A percentile compares a stretch with the other conserved stretches of the same genome.
These are phyloP conservation scores for Dolomedes plantarius DNA, from an alignment of 2,888 invertebrate genomes.

Conservation along the genomic window DNA sequence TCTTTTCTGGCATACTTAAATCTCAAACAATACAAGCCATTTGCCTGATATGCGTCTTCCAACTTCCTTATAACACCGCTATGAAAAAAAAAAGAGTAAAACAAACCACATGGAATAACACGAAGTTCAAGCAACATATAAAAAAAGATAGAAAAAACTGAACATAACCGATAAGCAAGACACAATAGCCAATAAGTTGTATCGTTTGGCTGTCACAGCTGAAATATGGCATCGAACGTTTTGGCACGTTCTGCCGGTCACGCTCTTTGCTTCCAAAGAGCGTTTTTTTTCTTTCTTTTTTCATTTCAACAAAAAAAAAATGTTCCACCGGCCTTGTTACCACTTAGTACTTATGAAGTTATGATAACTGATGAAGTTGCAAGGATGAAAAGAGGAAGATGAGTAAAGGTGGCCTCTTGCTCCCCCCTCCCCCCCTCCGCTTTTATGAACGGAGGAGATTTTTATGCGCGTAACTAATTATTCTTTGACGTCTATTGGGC, in stretches of 20 bases:
- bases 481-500: slow-evolving; percentile 18
- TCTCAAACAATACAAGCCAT: no score
- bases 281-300: slow-evolving; percentile 27
- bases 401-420: slow-evolving; percentile 9
- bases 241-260: slow-evolving; percentile 68
- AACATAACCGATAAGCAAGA: slow-evolving; percentile 60
- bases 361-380: slow-evolving; percentile 66
- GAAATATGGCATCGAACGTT: slow-evolving; percentile 67
- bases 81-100: neutral
- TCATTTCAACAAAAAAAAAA: slow-evolving; percentile 23
- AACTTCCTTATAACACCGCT: no score
- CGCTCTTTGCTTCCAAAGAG: slow-evolving; percentile 60
- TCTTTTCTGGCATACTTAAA: no score
- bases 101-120: neutral
- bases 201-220: slow-evolving; percentile 68
- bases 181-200: slow-evolving; percentile 67
- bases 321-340: slow-evolving; percentile 37
- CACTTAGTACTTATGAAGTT: slow-evolving; percentile 66
- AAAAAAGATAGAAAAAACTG: neutral
- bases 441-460: slow-evolving; percentile 29
- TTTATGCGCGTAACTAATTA: slow-evolving; percentile 38
- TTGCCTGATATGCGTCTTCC: no score
- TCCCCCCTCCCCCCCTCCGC: neutral
- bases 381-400: slow-evolving; percentile 37
- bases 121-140: neutral